A percentile compares a stretch with the other conserved stretches of the same genome.
Evolutionary conservation across 2,797 vertebrate species (phyloP).

Genomic region (Onychomys leucogaster): DNA sequence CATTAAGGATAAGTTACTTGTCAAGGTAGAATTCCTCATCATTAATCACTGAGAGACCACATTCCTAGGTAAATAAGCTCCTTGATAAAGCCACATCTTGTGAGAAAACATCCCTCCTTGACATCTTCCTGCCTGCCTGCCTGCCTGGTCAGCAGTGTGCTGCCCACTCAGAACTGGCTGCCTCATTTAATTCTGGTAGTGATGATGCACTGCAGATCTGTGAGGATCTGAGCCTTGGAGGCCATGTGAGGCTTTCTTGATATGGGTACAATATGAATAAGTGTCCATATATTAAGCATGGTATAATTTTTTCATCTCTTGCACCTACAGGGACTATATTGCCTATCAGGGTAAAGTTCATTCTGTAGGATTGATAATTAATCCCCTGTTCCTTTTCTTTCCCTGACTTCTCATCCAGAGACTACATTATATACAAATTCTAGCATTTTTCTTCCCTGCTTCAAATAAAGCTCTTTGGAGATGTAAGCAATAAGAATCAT

Average conservation of each 20-base stretch:
- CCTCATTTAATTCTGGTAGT: slow-evolving; percentile 68
- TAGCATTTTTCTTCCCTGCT: slow-evolving; percentile 81
- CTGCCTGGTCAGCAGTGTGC: neutral
- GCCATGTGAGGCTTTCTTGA: neutral
- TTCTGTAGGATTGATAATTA: slow-evolving; percentile 83
- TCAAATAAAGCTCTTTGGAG: slow-evolving; percentile 83
- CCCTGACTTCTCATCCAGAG: slow-evolving; percentile 76
- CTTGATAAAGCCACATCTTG: neutral
- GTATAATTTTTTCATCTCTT: slow-evolving; percentile 68
- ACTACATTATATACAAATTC: slow-evolving; percentile 82
- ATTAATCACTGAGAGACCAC: neutral
- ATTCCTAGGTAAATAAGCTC: slow-evolving; percentile 62
- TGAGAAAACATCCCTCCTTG: slow-evolving; percentile 28
- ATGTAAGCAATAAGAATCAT: slow-evolving; percentile 77
- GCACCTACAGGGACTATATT: slow-evolving; percentile 69
- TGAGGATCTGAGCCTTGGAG: slow-evolving; percentile 48
- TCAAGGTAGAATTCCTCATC: neutral
- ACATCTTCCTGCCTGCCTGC: slow-evolving; percentile 41
- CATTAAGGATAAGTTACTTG: neutral
- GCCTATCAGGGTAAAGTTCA: slow-evolving; percentile 81
- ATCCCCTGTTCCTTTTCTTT: slow-evolving; percentile 80
- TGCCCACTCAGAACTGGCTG: neutral
- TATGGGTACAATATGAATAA: slow-evolving; percentile 66
- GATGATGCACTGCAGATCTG: slow-evolving; percentile 39
- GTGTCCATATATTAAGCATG: slow-evolving; percentile 58